These are phyloP conservation scores for Microctonus aethiopoides DNA, from an alignment of 2,888 invertebrate genomes.

Conservation along the genomic window DNA sequence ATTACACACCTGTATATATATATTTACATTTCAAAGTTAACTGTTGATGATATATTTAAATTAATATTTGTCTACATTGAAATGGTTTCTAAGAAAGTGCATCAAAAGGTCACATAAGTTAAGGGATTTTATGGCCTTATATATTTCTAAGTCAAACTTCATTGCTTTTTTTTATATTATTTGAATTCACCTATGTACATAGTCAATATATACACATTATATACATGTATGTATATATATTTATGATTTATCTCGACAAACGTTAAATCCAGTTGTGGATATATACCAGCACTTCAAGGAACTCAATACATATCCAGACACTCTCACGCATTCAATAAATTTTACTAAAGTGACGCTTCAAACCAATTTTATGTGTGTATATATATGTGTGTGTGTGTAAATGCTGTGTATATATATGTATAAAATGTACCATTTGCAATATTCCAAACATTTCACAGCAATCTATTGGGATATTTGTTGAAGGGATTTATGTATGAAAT, in stretches of 20 bases:
- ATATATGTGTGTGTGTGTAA: background rate
- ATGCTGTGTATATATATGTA: too few species aligned
- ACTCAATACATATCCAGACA: background rate
- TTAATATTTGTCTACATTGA: background rate
- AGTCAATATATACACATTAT: background rate
- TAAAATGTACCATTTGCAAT: constrained; percentile 17
- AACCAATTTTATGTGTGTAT: background rate
- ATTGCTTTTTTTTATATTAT: background rate
- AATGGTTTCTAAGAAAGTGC: background rate
- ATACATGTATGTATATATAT: background rate
- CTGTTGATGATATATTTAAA: background rate
- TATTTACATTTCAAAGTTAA: background rate
- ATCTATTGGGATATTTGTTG: constrained; percentile 42
- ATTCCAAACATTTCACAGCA: constrained; percentile 38
- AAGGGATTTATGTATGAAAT: constrained; percentile 43
- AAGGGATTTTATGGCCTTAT: background rate
- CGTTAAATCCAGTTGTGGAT: background rate
- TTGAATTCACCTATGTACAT: background rate
- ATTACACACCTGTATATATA: background rate
- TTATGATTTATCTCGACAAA: background rate
- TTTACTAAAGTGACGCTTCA: background rate
- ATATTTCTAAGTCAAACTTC: background rate
- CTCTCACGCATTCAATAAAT: constrained; percentile 3
- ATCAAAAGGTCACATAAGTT: background rate
- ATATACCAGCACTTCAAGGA: background rate